Percentiles rank a stretch among this genome's conserved stretches.
phyloP scores from a whole-genome alignment of 2,113 vertebrate species.

The Rhinoderma darwinii region DNA sequence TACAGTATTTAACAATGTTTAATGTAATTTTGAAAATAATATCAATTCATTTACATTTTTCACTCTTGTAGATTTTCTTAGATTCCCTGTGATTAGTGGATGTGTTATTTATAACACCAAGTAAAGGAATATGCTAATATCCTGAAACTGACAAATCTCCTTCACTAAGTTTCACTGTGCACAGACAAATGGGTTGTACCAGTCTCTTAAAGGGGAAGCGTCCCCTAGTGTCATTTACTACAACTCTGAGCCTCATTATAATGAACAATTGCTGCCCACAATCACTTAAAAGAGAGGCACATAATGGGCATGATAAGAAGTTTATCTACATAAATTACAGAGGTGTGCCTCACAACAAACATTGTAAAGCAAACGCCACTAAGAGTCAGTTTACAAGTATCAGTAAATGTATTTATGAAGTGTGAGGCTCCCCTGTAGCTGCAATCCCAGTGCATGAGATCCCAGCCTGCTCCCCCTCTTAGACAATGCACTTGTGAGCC shows the following conservation, averaged over 20 bases:
- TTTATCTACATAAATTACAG: background rate
- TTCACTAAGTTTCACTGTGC: no score
- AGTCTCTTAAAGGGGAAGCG: background rate
- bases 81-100: background rate
- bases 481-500: constrained; percentile 40
- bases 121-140: constrained; percentile 5
- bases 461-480: constrained; percentile 7
- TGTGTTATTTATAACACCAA: constrained; percentile 29
- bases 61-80: background rate
- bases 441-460: background rate
- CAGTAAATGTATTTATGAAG: constrained; percentile 22
- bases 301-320: constrained; percentile 5
- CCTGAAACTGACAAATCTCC: background rate
- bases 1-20: background rate
- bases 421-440: constrained; percentile 12
- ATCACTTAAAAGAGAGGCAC: background rate
- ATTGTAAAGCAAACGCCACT: background rate
- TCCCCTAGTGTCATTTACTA: background rate
- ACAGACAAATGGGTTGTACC: background rate
- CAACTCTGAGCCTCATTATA: background rate
- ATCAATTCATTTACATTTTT: background rate
- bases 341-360: background rate
- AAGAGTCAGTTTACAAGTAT: constrained; percentile 25
- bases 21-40: background rate
- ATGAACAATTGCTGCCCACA: background rate